Evolutionary conservation across 2,113 vertebrate genomes (phyloP).

Genomic region (Cepphus grylle): DNA sequence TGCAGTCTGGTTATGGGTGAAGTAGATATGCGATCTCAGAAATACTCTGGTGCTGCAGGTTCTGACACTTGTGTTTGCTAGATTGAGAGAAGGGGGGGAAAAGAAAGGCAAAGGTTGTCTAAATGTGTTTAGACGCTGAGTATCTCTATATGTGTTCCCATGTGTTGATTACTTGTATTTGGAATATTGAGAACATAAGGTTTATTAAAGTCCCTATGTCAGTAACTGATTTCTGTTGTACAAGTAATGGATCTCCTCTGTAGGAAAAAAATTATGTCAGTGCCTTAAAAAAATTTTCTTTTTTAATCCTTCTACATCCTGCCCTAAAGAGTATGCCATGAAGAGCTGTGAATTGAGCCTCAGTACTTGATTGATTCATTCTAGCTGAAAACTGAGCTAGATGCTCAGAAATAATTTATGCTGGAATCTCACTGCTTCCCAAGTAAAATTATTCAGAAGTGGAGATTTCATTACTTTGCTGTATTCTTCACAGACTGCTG

Average conservation of each 20-base stretch:
- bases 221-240: neutral
- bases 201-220: neutral
- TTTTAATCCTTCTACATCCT: neutral
- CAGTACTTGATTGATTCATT: neutral
- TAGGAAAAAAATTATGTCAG: neutral
- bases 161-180: neutral
- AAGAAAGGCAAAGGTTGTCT: neutral
- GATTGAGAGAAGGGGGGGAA: accelerated
- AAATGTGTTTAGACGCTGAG: neutral
- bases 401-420: constrained; percentile 52
- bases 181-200: neutral
- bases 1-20: neutral
- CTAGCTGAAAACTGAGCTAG: neutral
- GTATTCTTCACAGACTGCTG: constrained; percentile 35
- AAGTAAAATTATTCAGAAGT: constrained; percentile 39
- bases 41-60: neutral
- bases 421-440: constrained; percentile 20
- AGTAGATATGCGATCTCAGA: neutral
- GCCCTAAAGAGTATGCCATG: neutral
- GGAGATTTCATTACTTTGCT: constrained; percentile 51
- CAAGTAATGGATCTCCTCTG: neutral
- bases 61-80: neutral
- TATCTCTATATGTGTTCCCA: neutral
- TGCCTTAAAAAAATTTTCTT: neutral
- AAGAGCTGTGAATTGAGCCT: neutral